Base-by-base conservation (phyloP, 2,113 vertebrate species). In the Oplegnathus fasciatus region DNA sequence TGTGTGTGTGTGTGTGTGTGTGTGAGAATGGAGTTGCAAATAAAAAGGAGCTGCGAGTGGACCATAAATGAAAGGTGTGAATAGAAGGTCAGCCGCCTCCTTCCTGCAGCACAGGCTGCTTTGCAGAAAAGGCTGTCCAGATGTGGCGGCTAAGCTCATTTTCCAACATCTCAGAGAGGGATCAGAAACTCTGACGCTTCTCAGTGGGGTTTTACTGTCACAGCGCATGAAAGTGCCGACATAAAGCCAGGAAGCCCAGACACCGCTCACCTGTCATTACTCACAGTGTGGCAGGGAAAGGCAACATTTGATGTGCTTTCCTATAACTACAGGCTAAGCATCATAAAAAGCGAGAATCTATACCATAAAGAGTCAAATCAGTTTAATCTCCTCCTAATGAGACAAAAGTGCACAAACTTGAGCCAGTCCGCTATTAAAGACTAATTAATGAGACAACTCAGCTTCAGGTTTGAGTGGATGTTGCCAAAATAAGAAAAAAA, bases 11-110 rank as follows among this genome's bases (percentile, higher is more conserved):
- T 10, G 65, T 68, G 65, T 30, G 30, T 28, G 32, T 65, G 60
- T 18, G 34, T 4, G 34, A 37, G 34, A 46, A 44, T 60, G 64
- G 71, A 74, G 32, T 9, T 64, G n/a, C 22, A 69, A 65, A 76
- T 66, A 73, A 73, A 14, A 42, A 22, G 4, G 20, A 68, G 65
- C 24, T 70, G 52, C 44, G 24, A 2, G 52, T 26, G 26, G 78
- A 64, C 75, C 68, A 37, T 65, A 60, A 89, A 86, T 65, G 58
- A 86, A 78, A 82, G 83, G 82, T 90, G 91, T 78, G 80, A 86
- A 74, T 70, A 58, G 68, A 83, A 86, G 79, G 54, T 74, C 87
- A 69, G 75, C 50, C 5, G 24, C 71, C 61, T 52, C 24, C 58
- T 68, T 24, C n/a, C 83, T 68, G 80, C 81, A 44, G 70, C 71